These are phyloP conservation scores for Riparia riparia DNA, from an alignment of 2,113 vertebrate genomes.

Conservation along the genomic window DNA sequence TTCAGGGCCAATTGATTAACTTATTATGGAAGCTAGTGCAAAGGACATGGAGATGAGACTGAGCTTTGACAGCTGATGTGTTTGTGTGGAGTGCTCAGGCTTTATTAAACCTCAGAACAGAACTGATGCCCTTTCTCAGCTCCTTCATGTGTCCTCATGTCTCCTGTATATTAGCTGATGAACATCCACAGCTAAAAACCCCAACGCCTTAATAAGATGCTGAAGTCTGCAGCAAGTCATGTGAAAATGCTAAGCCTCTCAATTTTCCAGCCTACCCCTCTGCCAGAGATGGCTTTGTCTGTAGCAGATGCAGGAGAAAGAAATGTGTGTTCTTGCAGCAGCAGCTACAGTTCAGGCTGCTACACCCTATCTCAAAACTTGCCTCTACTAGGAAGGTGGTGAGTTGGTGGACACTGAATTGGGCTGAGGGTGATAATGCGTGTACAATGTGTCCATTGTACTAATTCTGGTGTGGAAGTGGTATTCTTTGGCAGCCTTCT, in stretches of 20 bases:
- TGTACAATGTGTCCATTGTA: background rate
- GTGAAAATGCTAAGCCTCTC: background rate
- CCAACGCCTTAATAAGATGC: background rate
- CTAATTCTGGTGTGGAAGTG: background rate
- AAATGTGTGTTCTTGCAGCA: background rate
- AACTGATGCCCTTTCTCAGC: background rate
- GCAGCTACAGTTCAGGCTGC: background rate
- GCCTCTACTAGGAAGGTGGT: background rate
- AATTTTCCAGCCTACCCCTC: background rate
- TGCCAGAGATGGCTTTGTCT: background rate
- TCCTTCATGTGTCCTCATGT: background rate
- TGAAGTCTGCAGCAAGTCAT: background rate
- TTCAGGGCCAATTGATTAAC: background rate
- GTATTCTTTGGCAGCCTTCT: background rate
- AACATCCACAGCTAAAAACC: background rate
- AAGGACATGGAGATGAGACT: background rate
- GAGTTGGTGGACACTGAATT: background rate
- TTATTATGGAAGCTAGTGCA: background rate
- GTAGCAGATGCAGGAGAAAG: background rate
- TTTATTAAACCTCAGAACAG: background rate
- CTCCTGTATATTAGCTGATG: background rate
- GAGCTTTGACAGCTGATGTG: background rate
- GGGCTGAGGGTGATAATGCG: background rate
- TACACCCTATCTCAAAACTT: rapidly evolving
- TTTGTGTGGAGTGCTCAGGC: background rate